A percentile compares a stretch with the other conserved stretches of the same genome.
phyloP scores from a whole-genome alignment of 2,113 vertebrate genomes.

The Brachionichthys hirsutus region DNA sequence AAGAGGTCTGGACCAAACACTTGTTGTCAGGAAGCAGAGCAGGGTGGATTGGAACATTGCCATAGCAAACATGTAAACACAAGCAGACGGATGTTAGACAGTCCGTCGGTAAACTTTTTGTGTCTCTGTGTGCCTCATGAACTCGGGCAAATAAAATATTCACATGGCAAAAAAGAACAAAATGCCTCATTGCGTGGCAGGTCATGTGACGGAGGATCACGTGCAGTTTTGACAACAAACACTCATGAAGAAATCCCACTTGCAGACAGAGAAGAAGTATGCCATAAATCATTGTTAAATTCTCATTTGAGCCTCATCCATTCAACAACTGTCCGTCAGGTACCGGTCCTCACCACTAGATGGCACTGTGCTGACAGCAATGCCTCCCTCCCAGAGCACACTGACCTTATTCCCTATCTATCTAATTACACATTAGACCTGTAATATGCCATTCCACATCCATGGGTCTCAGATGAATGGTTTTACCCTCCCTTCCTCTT shows the following conservation, averaged over 20 bases:
- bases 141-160: background rate
- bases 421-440: constrained; percentile 82
- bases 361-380: constrained; percentile 69
- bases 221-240: constrained; percentile 12
- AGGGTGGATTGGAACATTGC: constrained; percentile 9
- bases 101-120: constrained; percentile 10
- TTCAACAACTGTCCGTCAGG: constrained; percentile 17
- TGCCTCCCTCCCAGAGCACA: constrained; percentile 43
- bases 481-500: constrained; percentile 58
- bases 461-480: constrained; percentile 78
- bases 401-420: constrained; percentile 78
- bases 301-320: constrained; percentile 40
- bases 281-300: constrained; percentile 57
- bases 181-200: background rate
- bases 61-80: constrained; percentile 34
- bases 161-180: background rate
- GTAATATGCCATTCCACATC: constrained; percentile 80
- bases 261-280: constrained; percentile 7
- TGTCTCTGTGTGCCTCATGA: background rate
- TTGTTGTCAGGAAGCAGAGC: constrained; percentile 43
- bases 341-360: constrained; percentile 52
- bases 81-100: background rate
- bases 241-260: constrained; percentile 26
- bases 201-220: constrained; percentile 1
- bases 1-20: constrained; percentile 57